Conservation (phyloP, 2,797 vertebrate species). For the Platalea minor region DNA sequence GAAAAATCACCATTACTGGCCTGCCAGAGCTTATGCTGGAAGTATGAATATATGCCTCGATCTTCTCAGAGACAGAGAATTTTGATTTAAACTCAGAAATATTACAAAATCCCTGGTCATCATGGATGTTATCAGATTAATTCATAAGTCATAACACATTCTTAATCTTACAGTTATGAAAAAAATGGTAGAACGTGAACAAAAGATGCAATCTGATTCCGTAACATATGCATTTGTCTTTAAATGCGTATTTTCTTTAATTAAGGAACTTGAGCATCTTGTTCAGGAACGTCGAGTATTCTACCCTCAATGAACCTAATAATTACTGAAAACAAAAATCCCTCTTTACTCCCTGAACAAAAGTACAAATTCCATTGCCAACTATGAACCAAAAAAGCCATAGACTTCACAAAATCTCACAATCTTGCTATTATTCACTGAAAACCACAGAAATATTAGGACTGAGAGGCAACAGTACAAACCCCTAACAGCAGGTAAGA, state of each 20-base stretch:
- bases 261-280: not conserved
- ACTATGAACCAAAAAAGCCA: not conserved
- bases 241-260: not conserved
- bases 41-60: not conserved
- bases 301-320: not conserved
- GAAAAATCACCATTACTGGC: not conserved
- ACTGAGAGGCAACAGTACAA: not conserved
- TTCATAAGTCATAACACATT: not conserved
- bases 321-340: not conserved
- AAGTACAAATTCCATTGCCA: not conserved
- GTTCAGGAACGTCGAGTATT: not conserved
- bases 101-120: conserved; percentile 37
- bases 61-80: not conserved
- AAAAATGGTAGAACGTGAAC: not conserved
- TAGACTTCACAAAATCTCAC: not conserved
- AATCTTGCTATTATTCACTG: not conserved
- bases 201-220: not conserved
- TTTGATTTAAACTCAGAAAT: conserved; percentile 61
- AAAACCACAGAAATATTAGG: not conserved
- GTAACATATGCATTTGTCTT: not conserved
- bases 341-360: not conserved
- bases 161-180: conserved; percentile 15
- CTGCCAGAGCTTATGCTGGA: not conserved
- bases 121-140: not conserved
- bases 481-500: not conserved